Base-by-base conservation (phyloP, 2,888 invertebrate genomes). In the Saturnia japonica region DNA sequence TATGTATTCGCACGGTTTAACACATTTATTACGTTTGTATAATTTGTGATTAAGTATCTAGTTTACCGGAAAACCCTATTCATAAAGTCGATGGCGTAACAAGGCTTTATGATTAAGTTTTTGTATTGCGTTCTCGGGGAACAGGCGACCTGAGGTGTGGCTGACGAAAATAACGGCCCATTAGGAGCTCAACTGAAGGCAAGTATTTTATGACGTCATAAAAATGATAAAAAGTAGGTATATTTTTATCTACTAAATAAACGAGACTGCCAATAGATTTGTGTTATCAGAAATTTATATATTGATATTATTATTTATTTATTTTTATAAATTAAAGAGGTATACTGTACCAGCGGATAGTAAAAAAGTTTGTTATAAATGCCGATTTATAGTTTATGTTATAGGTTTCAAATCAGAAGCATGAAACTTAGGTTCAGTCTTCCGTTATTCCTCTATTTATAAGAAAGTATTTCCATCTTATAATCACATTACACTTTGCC, bases 71-170 rank as follows among this genome's bases (percentile, higher is more conserved):
- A 4, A 40, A 19, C 40, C 40, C 8, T 28, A 25, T 57, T 57
- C 25, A 25, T 57, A 57, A 22, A 57, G 28, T 72, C 68, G 74
- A 69, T 74, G 75, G 69, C 72, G 75, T 75, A 70, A 69, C 70
- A 67, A 67, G 42, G 19, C 25, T 76, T 76, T 78, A 76, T 74
- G 74, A 71, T 71, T 76, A 80, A 84, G 83, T 82, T 80, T 77
- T 67, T 71, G 72, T 78, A 80, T 84, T 70, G 82, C 82, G 83
- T 83, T 81, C 76, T 75, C 77, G 71, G 75, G 76, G 72, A 78
- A 76, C 75, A 73, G 76, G 76, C 82, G 75, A 78, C 80, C 74
- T 77, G 76, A 83, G 87, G 86, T 82, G 87, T 80, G 87, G 80
- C 78, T 74, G 75, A 75, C 74, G 74, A 81, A 80, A 80, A 75